phyloP scores from a whole-genome alignment of 2,797 vertebrate species.

The Eutrigla gurnardus region DNA sequence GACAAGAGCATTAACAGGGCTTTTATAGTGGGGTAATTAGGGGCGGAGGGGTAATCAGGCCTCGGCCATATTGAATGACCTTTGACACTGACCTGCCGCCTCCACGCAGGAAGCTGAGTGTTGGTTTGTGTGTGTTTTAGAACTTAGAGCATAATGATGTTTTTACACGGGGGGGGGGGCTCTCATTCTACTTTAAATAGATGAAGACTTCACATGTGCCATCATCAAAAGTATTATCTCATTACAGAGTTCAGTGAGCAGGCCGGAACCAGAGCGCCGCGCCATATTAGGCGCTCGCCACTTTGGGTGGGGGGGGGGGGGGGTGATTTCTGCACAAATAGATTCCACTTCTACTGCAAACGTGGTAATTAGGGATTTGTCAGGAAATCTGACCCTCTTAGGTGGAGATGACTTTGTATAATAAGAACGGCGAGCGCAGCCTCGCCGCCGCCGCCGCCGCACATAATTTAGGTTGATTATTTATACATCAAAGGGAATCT shows the following conservation, averaged over 20 bases:
- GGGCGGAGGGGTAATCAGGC: conserved; percentile 87
- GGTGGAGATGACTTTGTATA: conserved; percentile 98
- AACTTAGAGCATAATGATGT: conserved; percentile 82
- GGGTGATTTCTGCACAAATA: conserved; percentile 96
- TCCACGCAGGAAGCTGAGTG: conserved; percentile 72
- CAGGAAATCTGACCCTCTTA: conserved; percentile 99
- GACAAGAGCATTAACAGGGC: conserved; percentile 64
- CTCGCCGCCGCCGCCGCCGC: conserved; percentile 82
- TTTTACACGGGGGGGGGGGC: conserved; percentile 26
- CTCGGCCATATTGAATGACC: conserved; percentile 91
- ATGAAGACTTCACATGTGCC: conserved; percentile 95
- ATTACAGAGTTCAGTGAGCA: conserved; percentile 93
- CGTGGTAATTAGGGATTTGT: conserved; percentile 98
- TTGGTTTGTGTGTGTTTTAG: conserved; percentile 87
- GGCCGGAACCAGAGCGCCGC: conserved; percentile 76
- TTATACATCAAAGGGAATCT: conserved; percentile 98
- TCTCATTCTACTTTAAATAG: conserved; percentile 92
- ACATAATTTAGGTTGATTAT: conserved; percentile 99
- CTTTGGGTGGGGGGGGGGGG: conserved; percentile 86
- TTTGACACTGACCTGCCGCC: conserved; percentile 89
- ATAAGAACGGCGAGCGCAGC: conserved; percentile 91
- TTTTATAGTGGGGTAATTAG: conserved; percentile 88
- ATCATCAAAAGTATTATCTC: conserved; percentile 95
- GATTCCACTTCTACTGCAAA: conserved; percentile 92
- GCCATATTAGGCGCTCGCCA: conserved; percentile 89